These are phyloP conservation scores for Cochlearius cochlearius DNA, from an alignment of 2,113 vertebrate species.

Conservation along the genomic window DNA sequence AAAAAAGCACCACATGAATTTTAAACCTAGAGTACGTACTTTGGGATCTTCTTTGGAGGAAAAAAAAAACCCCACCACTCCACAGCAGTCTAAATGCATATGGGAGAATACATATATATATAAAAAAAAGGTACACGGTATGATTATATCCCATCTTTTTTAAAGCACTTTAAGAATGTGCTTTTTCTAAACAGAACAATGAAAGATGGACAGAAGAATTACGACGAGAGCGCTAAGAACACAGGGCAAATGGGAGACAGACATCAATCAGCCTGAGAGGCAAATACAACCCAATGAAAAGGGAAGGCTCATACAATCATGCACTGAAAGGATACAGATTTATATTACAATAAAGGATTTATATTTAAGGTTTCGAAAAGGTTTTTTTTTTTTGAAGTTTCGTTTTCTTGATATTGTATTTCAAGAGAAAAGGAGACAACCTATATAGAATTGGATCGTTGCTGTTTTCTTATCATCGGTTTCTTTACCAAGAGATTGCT, in stretches of 20 bases:
- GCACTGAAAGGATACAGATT: conserved; percentile 59
- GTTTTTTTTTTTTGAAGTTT: not conserved
- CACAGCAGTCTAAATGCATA: conserved; percentile 18
- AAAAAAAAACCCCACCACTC: not conserved
- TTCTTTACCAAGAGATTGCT: conserved; percentile 56
- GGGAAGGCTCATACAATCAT: conserved; percentile 19
- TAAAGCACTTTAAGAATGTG: conserved; percentile 32
- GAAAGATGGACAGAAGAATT: conserved; percentile 64
- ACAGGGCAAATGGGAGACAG: conserved; percentile 54
- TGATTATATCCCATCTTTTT: conserved; percentile 43
- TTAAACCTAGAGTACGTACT: not conserved
- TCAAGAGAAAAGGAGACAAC: conserved; percentile 57
- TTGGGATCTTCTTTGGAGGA: conserved; percentile 9
- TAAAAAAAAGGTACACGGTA: not conserved
- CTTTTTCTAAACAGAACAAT: conserved; percentile 61
- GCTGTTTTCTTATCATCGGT: conserved; percentile 58
- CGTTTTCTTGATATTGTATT: conserved; percentile 61
- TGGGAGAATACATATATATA: not conserved
- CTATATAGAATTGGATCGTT: conserved; percentile 25
- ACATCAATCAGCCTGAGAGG: conserved; percentile 64
- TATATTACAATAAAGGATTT: conserved; percentile 68
- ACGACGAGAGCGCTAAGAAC: not conserved
- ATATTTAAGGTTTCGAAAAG: conserved; percentile 37
- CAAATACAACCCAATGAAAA: conserved; percentile 53
- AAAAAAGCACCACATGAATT: conserved; percentile 55